Evolutionary conservation across 1,140 invertebrate genomes (phyloP).

Genomic region (Sitophilus oryzae): DNA sequence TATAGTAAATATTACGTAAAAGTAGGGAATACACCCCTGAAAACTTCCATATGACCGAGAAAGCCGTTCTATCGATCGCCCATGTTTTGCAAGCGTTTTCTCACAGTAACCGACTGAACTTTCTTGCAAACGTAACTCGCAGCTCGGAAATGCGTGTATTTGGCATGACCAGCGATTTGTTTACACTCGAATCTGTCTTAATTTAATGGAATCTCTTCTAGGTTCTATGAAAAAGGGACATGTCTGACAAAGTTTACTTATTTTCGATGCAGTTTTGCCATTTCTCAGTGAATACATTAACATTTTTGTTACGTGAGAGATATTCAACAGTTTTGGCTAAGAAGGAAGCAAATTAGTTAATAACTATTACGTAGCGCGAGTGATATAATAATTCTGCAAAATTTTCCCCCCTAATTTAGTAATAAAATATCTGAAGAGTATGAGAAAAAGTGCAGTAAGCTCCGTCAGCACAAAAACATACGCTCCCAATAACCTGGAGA

Average conservation of each 20-base stretch:
- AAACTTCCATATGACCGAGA: background rate
- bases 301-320: no score
- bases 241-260: no score
- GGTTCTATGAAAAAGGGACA: no score
- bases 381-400: background rate
- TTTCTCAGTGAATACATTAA: no score
- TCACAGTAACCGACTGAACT: slow-evolving; percentile 24
- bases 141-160: background rate
- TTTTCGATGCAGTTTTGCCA: no score
- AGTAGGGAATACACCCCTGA: background rate
- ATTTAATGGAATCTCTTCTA: no score
- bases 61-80: slow-evolving; percentile 9
- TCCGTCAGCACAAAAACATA: slow-evolving; percentile 12
- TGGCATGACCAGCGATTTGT: slow-evolving; percentile 9
- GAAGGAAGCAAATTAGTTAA: no score
- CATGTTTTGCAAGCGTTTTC: slow-evolving; percentile 6
- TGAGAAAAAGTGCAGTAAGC: slow-evolving; percentile 19
- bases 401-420: background rate
- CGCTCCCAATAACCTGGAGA: slow-evolving; percentile 7
- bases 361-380: background rate
- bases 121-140: slow-evolving; percentile 8
- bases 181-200: slow-evolving; percentile 16
- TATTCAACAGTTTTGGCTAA: no score
- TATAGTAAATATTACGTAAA: no score
- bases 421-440: background rate